Conservation (phyloP, 1,140 invertebrate species). For the Ceratina australensis region DNA sequence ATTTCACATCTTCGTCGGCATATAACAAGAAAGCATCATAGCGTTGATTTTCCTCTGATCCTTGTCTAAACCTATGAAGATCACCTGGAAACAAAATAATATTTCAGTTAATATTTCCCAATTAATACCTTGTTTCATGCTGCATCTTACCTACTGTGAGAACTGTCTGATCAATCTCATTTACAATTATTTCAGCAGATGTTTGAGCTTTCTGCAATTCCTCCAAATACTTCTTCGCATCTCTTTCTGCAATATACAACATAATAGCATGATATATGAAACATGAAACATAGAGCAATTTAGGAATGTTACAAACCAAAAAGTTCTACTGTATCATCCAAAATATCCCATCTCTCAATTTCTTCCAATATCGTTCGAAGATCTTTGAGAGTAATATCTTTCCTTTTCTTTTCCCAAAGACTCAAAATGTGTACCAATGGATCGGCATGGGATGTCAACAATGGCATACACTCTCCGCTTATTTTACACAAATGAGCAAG, state of each 20-base stretch:
- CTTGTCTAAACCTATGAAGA: slow-evolving; percentile 76
- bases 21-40: slow-evolving; percentile 88
- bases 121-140: too few relatives aligned
- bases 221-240: slow-evolving; percentile 71
- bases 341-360: slow-evolving; percentile 85
- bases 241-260: slow-evolving; percentile 70
- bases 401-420: slow-evolving; percentile 75
- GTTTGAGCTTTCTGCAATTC: slow-evolving; percentile 55
- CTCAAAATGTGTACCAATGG: slow-evolving; percentile 80
- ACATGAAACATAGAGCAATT: not conserved
- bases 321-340: slow-evolving; percentile 81
- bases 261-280: slow-evolving; percentile 13
- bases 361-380: slow-evolving; percentile 80
- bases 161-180: slow-evolving; percentile 63
- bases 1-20: slow-evolving; percentile 84
- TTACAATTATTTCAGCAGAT: slow-evolving; percentile 54
- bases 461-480: slow-evolving; percentile 75
- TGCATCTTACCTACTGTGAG: slow-evolving; percentile 74
- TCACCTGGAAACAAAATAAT: slow-evolving; percentile 77
- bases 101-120: too few relatives aligned
- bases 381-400: slow-evolving; percentile 77
- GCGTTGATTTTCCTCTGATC: slow-evolving; percentile 78
- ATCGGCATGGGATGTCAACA: slow-evolving; percentile 77
- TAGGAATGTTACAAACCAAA: slow-evolving; percentile 79
- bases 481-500: slow-evolving; percentile 81